Evolutionary conservation across 2,797 vertebrate species (phyloP).

Genomic region (Sciurus carolinensis): DNA sequence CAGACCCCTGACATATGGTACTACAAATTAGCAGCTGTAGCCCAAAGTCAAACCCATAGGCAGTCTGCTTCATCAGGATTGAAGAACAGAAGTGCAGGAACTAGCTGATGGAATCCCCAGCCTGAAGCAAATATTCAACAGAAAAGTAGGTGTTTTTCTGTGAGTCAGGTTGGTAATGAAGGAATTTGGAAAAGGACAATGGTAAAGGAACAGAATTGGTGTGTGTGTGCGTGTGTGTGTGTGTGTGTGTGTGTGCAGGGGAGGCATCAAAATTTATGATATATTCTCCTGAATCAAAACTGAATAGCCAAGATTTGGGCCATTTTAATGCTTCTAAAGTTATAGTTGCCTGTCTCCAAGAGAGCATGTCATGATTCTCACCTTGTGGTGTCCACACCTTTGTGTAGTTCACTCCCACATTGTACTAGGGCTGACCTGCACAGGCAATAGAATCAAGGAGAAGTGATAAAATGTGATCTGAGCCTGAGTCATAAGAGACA

Average conservation of each 20-base stretch:
- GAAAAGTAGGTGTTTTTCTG: slow-evolving; percentile 44
- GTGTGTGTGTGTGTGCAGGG: background rate
- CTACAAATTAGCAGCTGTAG: slow-evolving; percentile 58
- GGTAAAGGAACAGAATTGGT: background rate
- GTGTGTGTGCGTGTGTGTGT: no score
- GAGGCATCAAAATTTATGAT: background rate
- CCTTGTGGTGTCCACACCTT: background rate
- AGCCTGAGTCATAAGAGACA: background rate
- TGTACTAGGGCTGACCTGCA: background rate
- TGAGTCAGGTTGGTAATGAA: background rate
- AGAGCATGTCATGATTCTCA: background rate
- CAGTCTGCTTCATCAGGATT: slow-evolving; percentile 27
- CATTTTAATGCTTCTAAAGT: slow-evolving; percentile 9
- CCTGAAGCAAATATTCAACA: slow-evolving; percentile 59
- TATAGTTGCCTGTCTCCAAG: background rate
- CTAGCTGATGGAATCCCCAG: slow-evolving; percentile 19
- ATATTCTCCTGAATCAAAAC: slow-evolving; percentile 1
- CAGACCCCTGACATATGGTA: slow-evolving; percentile 61
- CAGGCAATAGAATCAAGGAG: background rate
- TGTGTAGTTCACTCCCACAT: background rate
- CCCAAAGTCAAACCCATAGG: slow-evolving; percentile 58
- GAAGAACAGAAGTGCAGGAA: slow-evolving; percentile 36
- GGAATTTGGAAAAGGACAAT: slow-evolving; percentile 17
- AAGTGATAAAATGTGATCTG: background rate
- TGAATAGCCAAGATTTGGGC: background rate